Base-by-base conservation (phyloP, 2,113 vertebrate genomes). In the Otocyon megalotis region DNA sequence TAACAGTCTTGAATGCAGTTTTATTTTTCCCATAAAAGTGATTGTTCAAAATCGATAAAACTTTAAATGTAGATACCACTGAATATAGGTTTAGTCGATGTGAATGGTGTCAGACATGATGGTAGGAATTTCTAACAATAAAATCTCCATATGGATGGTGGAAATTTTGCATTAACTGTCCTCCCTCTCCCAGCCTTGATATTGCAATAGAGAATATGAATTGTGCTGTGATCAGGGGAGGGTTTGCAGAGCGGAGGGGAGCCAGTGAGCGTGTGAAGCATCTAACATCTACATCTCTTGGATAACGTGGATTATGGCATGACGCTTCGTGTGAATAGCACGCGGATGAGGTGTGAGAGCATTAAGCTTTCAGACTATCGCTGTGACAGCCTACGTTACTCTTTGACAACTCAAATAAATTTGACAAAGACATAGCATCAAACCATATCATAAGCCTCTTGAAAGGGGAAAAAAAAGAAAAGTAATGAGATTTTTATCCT, bases 401-500 rank as follows among this genome's bases (percentile, higher is more conserved):
- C 67, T 91, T 86, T 35, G 58, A 79, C 28, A 79, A 54, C 50
- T n/a, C 37, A 95, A 72, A 93, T 80, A 87, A 74, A 69, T 48
- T 74, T 88, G 32, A 96, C 67, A 90, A 95, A 93, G 81, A 62
- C 26, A 30, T 65, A 58, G 17, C 71, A 81, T 60, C 74, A 88
- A 62, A 69, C 71, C 16, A 0, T n/a, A 56, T 63, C 32, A 79
- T 63, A 92, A 95, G 22, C 9, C 22, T 53, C 63, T 79, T 74
- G 43, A 84, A 94, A 43, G 9, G 14, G 11, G 0, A 10, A 71
- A 94, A 76, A 91, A 86, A 67, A 56, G 48, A 85, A 67, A 90
- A 76, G 32, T 53, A 95, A 77, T 87, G 72, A 92, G 74, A 84
- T 95, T 93, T 90, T 89, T 96, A 93, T 87, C 92, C 20, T 82